phyloP scores from a whole-genome alignment of 2,888 invertebrate genomes.

The Platycheirus albimanus region DNA sequence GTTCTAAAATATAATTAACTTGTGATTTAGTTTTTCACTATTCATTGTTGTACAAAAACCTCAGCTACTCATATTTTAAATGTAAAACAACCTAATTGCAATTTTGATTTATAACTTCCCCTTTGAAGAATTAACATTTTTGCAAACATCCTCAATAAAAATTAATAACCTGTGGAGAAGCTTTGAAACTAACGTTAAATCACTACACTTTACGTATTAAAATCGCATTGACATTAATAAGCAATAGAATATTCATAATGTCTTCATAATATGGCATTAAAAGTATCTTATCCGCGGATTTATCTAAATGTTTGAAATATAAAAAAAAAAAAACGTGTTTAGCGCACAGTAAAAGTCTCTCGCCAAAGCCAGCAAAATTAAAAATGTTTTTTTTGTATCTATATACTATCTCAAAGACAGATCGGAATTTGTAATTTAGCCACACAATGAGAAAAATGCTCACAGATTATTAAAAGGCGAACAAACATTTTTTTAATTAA shows the following conservation, averaged over 20 bases:
- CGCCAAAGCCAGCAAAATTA: slow-evolving; percentile 30
- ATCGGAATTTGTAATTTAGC: slow-evolving; percentile 60
- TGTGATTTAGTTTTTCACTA: background rate
- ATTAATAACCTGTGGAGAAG: slow-evolving; percentile 20
- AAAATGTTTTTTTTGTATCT: background rate
- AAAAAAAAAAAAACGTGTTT: slow-evolving; percentile 38
- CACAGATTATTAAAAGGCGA: slow-evolving; percentile 23
- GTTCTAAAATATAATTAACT: background rate
- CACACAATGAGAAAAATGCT: slow-evolving; percentile 18
- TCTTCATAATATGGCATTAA: slow-evolving; percentile 49
- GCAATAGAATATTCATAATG: slow-evolving; percentile 65
- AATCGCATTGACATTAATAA: slow-evolving; percentile 51
- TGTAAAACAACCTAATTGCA: slow-evolving; percentile 16
- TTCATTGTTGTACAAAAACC: background rate
- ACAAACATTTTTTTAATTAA: slow-evolving; percentile 33
- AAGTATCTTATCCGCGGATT: slow-evolving; percentile 43
- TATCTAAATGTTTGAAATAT: slow-evolving; percentile 39
- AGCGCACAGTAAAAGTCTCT: slow-evolving; percentile 28
- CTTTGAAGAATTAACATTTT: slow-evolving; percentile 16
- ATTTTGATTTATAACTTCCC: slow-evolving; percentile 20
- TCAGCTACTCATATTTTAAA: background rate
- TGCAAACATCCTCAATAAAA: slow-evolving; percentile 4
- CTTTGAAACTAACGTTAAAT: slow-evolving; percentile 6
- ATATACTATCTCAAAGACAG: slow-evolving; percentile 35
- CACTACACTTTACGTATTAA: slow-evolving; percentile 14